Percentiles rank a stretch among this genome's conserved stretches.
Conservation (phyloP, 2,888 invertebrate genomes). For the Aradus depressus region DNA sequence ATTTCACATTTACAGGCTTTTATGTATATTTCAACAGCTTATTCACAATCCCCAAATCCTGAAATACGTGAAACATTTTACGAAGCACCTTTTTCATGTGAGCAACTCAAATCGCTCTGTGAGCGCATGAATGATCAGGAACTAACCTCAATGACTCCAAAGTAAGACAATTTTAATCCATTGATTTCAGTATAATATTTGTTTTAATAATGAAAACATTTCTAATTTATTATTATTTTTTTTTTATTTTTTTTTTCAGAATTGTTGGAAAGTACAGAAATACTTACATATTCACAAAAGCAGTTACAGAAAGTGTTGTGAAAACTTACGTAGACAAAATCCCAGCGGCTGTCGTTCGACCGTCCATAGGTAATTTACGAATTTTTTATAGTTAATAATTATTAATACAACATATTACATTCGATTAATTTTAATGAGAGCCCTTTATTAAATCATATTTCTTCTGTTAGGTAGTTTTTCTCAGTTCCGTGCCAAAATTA, state of each 20-base stretch:
- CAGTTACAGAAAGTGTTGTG: slow-evolving; percentile 69
- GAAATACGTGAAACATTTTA: slow-evolving; percentile 8
- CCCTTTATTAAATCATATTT: too few relatives aligned
- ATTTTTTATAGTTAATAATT: background rate
- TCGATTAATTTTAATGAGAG: background rate
- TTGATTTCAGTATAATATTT: background rate
- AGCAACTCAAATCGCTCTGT: background rate
- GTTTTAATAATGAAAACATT: background rate
- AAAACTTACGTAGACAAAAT: slow-evolving; percentile 53
- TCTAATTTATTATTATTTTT: background rate
- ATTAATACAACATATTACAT: background rate
- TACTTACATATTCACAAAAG: slow-evolving; percentile 86
- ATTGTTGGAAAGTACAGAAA: slow-evolving; percentile 44
- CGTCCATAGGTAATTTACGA: slow-evolving; percentile 58
- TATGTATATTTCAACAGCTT: slow-evolving; percentile 10
- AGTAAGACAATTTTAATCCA: background rate
- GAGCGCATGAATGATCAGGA: background rate
- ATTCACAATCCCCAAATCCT: background rate
- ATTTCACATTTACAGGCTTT: slow-evolving; percentile 12
- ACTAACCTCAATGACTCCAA: background rate
- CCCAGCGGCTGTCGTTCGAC: slow-evolving; percentile 72
- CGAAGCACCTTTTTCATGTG: background rate
- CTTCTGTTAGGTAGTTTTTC: too few relatives aligned
- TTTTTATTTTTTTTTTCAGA: slow-evolving; percentile 8
- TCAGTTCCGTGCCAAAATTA: too few relatives aligned